phyloP scores from a whole-genome alignment of 2,888 invertebrate species.

The Trachelus iudaicus region DNA sequence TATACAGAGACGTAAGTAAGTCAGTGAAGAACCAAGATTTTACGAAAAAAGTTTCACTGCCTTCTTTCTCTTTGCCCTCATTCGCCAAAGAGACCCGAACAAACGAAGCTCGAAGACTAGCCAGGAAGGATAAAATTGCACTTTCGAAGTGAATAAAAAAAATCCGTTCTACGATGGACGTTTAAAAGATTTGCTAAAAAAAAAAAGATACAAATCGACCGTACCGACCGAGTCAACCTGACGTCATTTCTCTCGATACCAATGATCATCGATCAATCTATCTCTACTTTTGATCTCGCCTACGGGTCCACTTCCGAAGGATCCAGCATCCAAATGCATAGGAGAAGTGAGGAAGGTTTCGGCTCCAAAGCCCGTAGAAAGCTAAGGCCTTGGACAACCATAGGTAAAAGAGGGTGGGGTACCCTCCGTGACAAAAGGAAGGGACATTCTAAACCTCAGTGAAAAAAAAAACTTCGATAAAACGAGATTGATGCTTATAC shows the following conservation, averaged over 20 bases:
- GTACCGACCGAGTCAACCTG: not conserved
- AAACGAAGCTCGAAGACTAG: not conserved
- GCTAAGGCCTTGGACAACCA: too few species aligned
- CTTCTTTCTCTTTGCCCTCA: not conserved
- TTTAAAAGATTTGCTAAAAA: too few species aligned
- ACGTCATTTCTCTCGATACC: not conserved
- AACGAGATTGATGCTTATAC: not conserved
- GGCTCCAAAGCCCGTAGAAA: not conserved
- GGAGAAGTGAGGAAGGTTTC: not conserved
- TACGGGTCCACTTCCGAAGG: not conserved
- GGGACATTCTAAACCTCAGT: not conserved
- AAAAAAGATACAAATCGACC: too few species aligned
- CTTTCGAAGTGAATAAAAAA: not conserved
- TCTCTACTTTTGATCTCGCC: not conserved
- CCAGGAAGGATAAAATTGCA: not conserved
- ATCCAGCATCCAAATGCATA: not conserved
- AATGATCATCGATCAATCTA: not conserved
- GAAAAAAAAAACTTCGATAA: not conserved
- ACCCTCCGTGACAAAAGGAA: not conserved
- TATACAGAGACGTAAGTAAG: not conserved
- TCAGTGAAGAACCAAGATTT: not conserved
- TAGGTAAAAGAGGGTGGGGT: too few species aligned
- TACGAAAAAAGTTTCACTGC: not conserved
- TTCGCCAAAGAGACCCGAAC: not conserved
- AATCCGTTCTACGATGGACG: not conserved